Conservation (phyloP, 2,888 invertebrate genomes). For the Diplolepis rosae region DNA sequence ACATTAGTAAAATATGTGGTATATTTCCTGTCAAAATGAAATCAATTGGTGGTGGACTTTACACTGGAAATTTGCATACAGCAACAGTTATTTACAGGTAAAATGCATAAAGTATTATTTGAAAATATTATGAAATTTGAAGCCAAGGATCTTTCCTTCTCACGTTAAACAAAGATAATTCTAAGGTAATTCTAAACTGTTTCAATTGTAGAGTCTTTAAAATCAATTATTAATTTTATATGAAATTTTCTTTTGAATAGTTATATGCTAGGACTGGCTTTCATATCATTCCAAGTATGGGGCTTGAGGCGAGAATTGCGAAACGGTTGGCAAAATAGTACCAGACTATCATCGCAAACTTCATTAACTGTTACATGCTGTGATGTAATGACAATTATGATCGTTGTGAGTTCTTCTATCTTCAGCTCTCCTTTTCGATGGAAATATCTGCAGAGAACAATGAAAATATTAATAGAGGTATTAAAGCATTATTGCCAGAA, state of each 20-base stretch:
- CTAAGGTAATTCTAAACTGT: neutral
- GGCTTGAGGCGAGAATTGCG: conserved; percentile 77
- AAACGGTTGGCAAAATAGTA: conserved; percentile 76
- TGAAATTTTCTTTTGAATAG: conserved; percentile 41
- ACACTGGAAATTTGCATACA: conserved; percentile 51
- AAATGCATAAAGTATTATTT: no score
- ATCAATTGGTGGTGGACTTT: conserved; percentile 53
- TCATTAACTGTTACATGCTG: conserved; percentile 77
- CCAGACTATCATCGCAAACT: conserved; percentile 76
- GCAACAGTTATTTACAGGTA: conserved; percentile 65
- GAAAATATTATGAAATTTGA: no score
- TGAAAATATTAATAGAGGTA: conserved; percentile 74
- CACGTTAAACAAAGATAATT: conserved; percentile 23
- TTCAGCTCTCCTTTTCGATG: conserved; percentile 76
- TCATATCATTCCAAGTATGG: conserved; percentile 64
- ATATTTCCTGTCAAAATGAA: conserved; percentile 63
- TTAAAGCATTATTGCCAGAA: neutral
- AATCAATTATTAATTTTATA: no score
- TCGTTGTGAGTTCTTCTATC: conserved; percentile 75
- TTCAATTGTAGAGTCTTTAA: no score
- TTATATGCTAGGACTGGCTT: conserved; percentile 51
- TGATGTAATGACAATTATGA: conserved; percentile 76
- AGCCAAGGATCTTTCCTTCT: no score
- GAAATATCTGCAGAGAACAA: conserved; percentile 75
- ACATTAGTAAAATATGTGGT: conserved; percentile 64